Percentiles rank a stretch among this genome's conserved stretches.
Evolutionary conservation across 2,113 vertebrate species (phyloP).

Genomic region (Ptilorrhoa leucosticta): DNA sequence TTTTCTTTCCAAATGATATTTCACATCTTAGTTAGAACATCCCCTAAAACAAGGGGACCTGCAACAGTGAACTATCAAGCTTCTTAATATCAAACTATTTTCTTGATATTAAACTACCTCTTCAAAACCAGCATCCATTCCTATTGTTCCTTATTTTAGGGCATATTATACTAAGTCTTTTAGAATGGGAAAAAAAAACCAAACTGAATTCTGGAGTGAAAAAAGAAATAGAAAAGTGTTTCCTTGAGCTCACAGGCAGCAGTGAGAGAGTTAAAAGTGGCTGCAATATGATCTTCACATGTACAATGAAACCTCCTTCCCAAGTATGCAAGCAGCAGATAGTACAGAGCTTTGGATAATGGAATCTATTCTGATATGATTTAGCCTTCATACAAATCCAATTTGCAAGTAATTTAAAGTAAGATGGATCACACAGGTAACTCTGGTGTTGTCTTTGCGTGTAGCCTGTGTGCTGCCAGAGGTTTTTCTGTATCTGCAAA

Average conservation of each 20-base stretch:
- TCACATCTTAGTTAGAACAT: not conserved
- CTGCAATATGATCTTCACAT: not conserved
- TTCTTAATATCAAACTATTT: not conserved
- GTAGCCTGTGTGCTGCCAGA: not conserved
- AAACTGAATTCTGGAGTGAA: not conserved
- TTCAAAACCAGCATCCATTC: not conserved
- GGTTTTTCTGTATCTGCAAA: not conserved
- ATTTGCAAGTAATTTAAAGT: constrained; percentile 14
- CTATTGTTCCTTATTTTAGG: not conserved
- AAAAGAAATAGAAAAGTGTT: not conserved
- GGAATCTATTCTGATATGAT: not conserved
- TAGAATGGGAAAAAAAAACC: not conserved
- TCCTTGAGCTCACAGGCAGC: not conserved
- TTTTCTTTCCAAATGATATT: not conserved
- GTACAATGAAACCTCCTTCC: not conserved
- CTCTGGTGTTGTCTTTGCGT: not conserved
- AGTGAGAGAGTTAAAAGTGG: not conserved
- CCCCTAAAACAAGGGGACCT: not conserved
- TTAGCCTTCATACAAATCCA: constrained; percentile 22
- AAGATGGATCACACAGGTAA: not conserved
- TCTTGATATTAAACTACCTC: not conserved
- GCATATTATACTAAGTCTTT: not conserved
- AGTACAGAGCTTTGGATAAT: not conserved
- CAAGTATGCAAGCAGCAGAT: not conserved
- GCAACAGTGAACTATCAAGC: not conserved